Percentiles rank a stretch among this genome's conserved stretches.
These are phyloP conservation scores for Pangasianodon gigas DNA, from an alignment of 2,113 vertebrate species.

Conservation along the genomic window DNA sequence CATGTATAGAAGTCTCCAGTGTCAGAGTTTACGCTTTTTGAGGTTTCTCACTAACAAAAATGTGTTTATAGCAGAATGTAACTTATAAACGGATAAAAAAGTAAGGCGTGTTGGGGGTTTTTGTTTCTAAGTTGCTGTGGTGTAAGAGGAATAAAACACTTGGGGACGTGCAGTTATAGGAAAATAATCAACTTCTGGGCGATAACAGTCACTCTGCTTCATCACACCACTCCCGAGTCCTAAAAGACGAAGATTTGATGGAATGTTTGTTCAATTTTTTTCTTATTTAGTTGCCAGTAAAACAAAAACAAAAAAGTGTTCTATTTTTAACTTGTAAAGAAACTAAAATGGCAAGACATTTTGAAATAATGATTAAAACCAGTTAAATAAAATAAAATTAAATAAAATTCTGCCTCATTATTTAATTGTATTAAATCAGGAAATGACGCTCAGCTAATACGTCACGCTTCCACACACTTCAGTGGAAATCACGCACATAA, in stretches of 20 bases:
- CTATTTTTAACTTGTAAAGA: not conserved
- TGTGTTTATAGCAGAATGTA: rapidly evolving
- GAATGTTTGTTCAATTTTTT: not conserved
- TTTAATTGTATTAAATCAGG: not conserved
- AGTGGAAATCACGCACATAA: too few relatives aligned
- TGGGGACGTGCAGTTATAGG: not conserved
- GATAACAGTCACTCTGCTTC: not conserved
- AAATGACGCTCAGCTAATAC: not conserved
- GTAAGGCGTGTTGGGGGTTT: not conserved
- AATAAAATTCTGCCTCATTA: not conserved
- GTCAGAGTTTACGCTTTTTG: not conserved
- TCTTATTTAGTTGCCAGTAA: too few relatives aligned
- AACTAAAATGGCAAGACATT: not conserved
- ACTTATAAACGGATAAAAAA: not conserved
- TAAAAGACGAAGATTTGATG: not conserved
- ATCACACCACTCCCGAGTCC: not conserved
- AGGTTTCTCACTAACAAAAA: too few relatives aligned
- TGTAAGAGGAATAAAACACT: not conserved
- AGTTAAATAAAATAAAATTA: not conserved
- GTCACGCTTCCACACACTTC: not conserved
- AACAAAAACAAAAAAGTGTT: not conserved
- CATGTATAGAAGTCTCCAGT: not conserved
- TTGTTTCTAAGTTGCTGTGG: not conserved
- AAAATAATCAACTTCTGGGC: not conserved
- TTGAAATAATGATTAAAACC: not conserved